These are phyloP conservation scores for Pelodytes ibericus DNA, from an alignment of 2,797 vertebrate species.

Conservation along the genomic window DNA sequence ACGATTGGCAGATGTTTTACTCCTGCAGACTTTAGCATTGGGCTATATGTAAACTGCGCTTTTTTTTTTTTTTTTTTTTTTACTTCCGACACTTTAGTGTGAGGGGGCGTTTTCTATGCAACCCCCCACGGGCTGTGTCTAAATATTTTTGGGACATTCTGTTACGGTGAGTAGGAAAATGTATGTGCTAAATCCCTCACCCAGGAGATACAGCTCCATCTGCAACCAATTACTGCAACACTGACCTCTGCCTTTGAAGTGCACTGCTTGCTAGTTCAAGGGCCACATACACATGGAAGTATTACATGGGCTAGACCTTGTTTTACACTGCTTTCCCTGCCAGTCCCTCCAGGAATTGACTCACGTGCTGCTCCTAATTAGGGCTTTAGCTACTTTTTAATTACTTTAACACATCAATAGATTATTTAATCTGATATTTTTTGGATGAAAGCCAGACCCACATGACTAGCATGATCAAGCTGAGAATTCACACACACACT, in stretches of 20 bases:
- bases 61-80: too few species aligned
- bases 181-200: conserved; percentile 29
- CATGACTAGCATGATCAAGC: not conserved
- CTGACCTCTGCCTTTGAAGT: conserved; percentile 45
- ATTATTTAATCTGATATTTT: conserved; percentile 23
- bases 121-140: too few species aligned
- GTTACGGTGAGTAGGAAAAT: not conserved
- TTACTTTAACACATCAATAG: conserved; percentile 42
- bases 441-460: not conserved
- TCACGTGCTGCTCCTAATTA: conserved; percentile 44
- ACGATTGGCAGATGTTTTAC: too few species aligned
- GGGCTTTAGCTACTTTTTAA: conserved; percentile 47
- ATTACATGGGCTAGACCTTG: conserved; percentile 37
- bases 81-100: too few species aligned
- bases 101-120: too few species aligned
- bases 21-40: too few species aligned
- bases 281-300: conserved; percentile 45
- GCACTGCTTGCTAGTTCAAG: conserved; percentile 35
- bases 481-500: not conserved
- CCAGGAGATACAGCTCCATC: conserved; percentile 37
- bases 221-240: conserved; percentile 39
- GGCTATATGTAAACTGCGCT: too few species aligned
- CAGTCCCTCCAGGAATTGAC: conserved; percentile 43
- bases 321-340: conserved; percentile 33
- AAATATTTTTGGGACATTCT: too few species aligned